phyloP scores from a whole-genome alignment of 2,888 invertebrate species.

The Perdita meconis region DNA sequence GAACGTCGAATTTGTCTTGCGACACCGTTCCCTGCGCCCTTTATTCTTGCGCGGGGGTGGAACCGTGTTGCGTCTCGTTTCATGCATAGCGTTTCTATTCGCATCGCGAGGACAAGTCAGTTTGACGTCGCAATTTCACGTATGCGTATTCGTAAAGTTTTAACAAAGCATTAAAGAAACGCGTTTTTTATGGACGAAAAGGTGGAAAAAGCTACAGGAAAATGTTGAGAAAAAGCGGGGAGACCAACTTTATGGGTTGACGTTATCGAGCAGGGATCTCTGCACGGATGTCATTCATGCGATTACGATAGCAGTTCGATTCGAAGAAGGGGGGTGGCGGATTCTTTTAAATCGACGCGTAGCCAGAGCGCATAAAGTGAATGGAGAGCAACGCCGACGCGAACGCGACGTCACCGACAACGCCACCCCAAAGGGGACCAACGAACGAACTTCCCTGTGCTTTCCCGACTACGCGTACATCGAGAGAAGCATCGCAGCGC shows the following conservation, averaged over 20 bases:
- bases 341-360: background rate
- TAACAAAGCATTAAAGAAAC: no score
- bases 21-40: constrained; percentile 4
- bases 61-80: background rate
- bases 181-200: no score
- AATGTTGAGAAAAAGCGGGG: no score
- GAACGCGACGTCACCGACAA: constrained; percentile 40
- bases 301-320: background rate
- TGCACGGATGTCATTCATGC: constrained; percentile 4
- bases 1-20: constrained; percentile 30
- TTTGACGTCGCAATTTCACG: no score
- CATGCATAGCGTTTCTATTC: background rate
- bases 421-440: constrained; percentile 37
- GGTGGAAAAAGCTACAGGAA: no score
- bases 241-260: no score
- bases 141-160: no score
- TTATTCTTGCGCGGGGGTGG: constrained; percentile 9
- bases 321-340: background rate
- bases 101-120: background rate
- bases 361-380: constrained; percentile 2
- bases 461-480: no score
- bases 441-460: background rate
- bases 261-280: no score
- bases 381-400: constrained; percentile 36
- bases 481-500: constrained; percentile 69